phyloP scores from a whole-genome alignment of 2,797 vertebrate species.

The Caiman crocodilus region DNA sequence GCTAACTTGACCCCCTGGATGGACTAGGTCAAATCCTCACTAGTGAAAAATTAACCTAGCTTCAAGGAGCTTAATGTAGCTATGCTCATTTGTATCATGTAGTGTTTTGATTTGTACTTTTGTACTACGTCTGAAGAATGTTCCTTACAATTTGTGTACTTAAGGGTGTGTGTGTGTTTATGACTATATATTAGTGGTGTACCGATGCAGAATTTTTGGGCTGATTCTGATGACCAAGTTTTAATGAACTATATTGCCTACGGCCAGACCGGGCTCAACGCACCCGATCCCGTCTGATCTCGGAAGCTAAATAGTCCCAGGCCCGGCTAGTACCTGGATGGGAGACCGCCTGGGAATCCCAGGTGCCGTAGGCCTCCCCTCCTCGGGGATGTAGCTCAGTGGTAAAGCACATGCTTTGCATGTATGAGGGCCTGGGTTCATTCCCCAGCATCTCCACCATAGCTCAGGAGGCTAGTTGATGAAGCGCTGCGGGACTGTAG shows the following conservation, averaged over 20 bases:
- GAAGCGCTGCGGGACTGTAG: too few relatives aligned
- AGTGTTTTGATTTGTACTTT: not conserved
- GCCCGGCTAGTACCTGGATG: too few relatives aligned
- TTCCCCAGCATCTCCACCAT: slow-evolving; percentile 78
- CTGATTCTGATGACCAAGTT: too few relatives aligned
- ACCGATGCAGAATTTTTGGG: too few relatives aligned
- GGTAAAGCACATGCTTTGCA: slow-evolving; percentile 82
- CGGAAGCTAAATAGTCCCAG: too few relatives aligned
- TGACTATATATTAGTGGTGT: too few relatives aligned
- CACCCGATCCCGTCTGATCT: too few relatives aligned
- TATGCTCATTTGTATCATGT: not conserved
- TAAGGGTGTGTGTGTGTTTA: not conserved
- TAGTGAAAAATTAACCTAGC: not conserved
- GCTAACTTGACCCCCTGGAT: not conserved
- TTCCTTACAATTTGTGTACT: not conserved
- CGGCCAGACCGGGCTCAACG: too few relatives aligned
- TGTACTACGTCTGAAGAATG: not conserved
- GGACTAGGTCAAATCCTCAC: not conserved
- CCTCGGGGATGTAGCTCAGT: slow-evolving; percentile 83
- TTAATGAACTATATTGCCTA: too few relatives aligned
- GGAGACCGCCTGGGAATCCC: too few relatives aligned
- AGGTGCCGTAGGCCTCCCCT: too few relatives aligned
- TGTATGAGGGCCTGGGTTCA: slow-evolving; percentile 80
- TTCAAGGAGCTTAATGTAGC: not conserved
- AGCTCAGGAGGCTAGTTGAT: too few relatives aligned